Evolutionary conservation across 2,797 vertebrate genomes (phyloP).

Genomic region (Lepus oiostolus): DNA sequence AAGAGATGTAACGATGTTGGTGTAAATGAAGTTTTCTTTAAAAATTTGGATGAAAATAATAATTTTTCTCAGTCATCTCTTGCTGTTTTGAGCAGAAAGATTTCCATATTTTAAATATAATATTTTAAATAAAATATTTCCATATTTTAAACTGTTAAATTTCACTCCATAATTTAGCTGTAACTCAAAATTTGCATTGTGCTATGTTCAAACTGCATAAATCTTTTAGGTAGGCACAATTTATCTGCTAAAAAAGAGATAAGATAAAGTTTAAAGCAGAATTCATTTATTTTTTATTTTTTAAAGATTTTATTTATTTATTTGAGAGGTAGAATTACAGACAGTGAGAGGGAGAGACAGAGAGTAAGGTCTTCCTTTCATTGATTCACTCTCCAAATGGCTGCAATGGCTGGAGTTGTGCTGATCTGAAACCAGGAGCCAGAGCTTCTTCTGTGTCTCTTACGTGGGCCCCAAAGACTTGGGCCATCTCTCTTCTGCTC

Average conservation of each 20-base stretch:
- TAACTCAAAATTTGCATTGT: background rate
- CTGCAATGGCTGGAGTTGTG: too few species aligned
- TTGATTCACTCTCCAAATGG: too few species aligned
- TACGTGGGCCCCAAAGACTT: too few species aligned
- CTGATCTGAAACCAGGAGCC: too few species aligned
- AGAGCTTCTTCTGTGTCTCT: too few species aligned
- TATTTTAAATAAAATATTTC: too few species aligned
- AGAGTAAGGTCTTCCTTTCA: too few species aligned
- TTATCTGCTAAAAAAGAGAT: background rate
- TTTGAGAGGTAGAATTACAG: too few species aligned
- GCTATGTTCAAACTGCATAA: background rate
- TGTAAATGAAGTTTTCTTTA: slow-evolving; percentile 88
- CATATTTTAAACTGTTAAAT: background rate
- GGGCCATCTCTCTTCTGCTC: too few species aligned
- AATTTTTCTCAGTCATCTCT: background rate
- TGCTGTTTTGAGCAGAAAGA: background rate
- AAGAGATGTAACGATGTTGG: slow-evolving; percentile 96
- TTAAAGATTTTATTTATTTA: too few species aligned
- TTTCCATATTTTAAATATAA: too few species aligned
- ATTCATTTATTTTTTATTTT: background rate
- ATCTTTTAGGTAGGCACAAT: background rate
- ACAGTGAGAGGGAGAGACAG: too few species aligned
- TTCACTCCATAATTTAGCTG: background rate
- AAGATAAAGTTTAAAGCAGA: background rate
- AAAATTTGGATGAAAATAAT: background rate